Conservation (phyloP, 1,140 invertebrate genomes). For the Cecropterus lyciades region DNA sequence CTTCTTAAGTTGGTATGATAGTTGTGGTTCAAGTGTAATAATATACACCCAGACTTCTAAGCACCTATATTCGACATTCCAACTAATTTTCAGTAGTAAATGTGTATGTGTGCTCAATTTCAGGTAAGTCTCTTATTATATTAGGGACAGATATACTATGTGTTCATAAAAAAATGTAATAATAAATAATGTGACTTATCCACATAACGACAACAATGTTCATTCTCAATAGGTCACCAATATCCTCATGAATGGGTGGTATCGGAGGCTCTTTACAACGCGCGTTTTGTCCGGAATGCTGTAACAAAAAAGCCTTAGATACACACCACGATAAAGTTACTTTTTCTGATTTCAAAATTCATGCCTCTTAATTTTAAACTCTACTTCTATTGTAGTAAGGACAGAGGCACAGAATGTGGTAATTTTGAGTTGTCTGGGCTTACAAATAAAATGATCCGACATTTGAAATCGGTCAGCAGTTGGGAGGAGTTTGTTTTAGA, state of each 20-base stretch:
- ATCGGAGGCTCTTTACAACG: conserved; percentile 82
- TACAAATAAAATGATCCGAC: conserved; percentile 75
- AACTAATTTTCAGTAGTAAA: too few relatives aligned
- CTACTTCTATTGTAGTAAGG: conserved; percentile 42
- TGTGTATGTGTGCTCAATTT: too few relatives aligned
- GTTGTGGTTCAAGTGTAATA: too few relatives aligned
- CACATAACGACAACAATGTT: conserved; percentile 55
- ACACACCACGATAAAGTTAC: conserved; percentile 68
- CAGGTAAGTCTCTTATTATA: too few relatives aligned
- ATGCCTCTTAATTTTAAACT: conserved; percentile 40
- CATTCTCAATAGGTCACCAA: conserved; percentile 82
- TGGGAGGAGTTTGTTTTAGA: conserved; percentile 79
- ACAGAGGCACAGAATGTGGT: conserved; percentile 11
- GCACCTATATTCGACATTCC: too few relatives aligned
- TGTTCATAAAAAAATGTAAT: neutral
- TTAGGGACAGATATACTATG: too few relatives aligned
- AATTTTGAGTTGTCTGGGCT: conserved; percentile 39
- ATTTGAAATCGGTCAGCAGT: conserved; percentile 68
- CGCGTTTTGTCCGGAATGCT: conserved; percentile 82
- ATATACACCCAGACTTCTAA: too few relatives aligned
- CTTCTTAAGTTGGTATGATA: too few relatives aligned
- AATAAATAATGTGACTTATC: conserved; percentile 45
- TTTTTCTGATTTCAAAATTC: conserved; percentile 45
- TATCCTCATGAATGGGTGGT: conserved; percentile 82
- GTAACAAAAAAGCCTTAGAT: conserved; percentile 82